These are phyloP conservation scores for Triplophysa bombifrons DNA, from an alignment of 2,797 vertebrate genomes.

Conservation along the genomic window DNA sequence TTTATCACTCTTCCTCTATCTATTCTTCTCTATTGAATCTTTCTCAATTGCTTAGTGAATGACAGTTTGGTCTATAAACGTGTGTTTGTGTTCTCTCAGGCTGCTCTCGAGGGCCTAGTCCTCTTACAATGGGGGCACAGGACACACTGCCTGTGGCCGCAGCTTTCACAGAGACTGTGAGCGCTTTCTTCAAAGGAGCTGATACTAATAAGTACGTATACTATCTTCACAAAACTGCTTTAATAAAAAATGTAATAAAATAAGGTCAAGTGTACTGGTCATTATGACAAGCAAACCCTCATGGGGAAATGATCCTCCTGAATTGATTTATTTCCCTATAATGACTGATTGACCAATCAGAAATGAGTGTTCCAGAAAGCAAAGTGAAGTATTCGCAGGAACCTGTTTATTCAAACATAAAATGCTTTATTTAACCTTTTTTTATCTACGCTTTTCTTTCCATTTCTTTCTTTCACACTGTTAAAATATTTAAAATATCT, in stretches of 20 bases:
- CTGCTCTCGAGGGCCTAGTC: conserved; percentile 95
- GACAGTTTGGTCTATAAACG: not conserved
- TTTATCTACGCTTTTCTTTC: no score
- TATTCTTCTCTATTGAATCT: not conserved
- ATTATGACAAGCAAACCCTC: no score
- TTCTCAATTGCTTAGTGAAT: not conserved
- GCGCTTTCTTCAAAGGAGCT: conserved; percentile 95
- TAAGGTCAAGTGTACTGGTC: no score
- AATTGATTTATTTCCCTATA: no score
- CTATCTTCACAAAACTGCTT: not conserved
- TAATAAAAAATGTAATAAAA: no score
- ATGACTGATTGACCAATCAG: no score
- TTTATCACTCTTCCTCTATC: not conserved
- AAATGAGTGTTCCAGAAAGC: no score
- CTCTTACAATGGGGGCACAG: conserved; percentile 97
- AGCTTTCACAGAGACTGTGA: conserved; percentile 97
- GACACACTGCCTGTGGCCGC: conserved; percentile 97
- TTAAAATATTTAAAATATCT: not conserved
- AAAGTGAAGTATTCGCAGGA: no score
- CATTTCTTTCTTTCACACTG: no score
- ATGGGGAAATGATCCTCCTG: no score
- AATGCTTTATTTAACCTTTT: no score
- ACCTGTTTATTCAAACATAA: not conserved
- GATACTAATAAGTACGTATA: conserved; percentile 92
- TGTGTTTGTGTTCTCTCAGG: conserved; percentile 74